Evolutionary conservation across 2,113 vertebrate genomes (phyloP).

Genomic region (Tachysurus vachellii): DNA sequence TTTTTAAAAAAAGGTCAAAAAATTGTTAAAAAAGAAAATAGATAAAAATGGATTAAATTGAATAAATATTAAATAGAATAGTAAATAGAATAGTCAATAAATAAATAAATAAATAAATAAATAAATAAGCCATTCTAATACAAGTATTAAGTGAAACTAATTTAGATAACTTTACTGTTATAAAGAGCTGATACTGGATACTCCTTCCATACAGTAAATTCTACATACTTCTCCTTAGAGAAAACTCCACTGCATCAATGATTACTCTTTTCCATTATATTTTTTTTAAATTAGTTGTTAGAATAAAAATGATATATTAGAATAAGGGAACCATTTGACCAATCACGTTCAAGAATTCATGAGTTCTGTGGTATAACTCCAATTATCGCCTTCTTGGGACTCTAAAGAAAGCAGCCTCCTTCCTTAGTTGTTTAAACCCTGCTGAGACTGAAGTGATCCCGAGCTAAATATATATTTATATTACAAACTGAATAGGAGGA

Average conservation of each 20-base stretch:
- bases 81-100: too few relatives aligned
- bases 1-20: not conserved
- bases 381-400: not conserved
- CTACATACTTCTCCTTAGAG: not conserved
- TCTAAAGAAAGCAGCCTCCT: slow-evolving; percentile 17
- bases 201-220: not conserved
- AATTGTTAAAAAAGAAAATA: not conserved
- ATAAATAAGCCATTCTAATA: too few relatives aligned
- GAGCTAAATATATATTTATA: slow-evolving; percentile 63
- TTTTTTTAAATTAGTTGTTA: too few relatives aligned
- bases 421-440: slow-evolving; percentile 5
- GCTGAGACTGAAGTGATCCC: slow-evolving; percentile 29
- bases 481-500: slow-evolving; percentile 26
- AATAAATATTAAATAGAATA: too few relatives aligned
- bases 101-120: too few relatives aligned
- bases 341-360: not conserved
- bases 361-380: not conserved
- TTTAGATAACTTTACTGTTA: too few relatives aligned
- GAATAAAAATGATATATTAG: not conserved
- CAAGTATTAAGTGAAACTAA: too few relatives aligned
- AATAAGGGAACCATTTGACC: not conserved
- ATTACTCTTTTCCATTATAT: not conserved
- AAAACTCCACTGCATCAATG: not conserved
- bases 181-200: not conserved
- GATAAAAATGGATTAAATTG: too few relatives aligned